Base-by-base conservation (phyloP, 2,888 invertebrate species). In the Heliconius sara region DNA sequence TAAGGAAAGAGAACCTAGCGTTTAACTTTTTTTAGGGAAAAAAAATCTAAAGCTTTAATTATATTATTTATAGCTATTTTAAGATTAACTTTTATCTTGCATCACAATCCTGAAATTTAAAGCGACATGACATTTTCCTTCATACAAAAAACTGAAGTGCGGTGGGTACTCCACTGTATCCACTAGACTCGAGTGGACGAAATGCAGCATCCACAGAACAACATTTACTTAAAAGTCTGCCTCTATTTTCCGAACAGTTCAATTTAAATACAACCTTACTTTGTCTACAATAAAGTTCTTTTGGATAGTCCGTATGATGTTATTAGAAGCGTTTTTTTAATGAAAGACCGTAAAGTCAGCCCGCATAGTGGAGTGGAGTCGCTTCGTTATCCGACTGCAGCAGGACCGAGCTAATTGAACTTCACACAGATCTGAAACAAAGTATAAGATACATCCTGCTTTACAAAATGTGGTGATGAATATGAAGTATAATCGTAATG, bases 351-450 rank as follows among this genome's bases (percentile, higher is more conserved):
- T 47, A 80, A 81, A 78, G 81, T 79, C 82, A 77, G 80, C 81
- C 84, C 84, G 83, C 83, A 83, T 83, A 82, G 60, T 73, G 74
- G 83, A 85, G 85, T 84, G 83, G 81, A 80, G 81, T 70, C 81
- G 84, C 84, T 85, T 85, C 85, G 85, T 85, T 85, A 85, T 83
- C 82, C 84, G 80, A 81, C 81, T 84, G 80, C 83, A 83, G 82
- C 81, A 83, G 83, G 82, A 83, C 83, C 80, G 81, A 79, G 82
- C 78, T 78, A 78, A 78, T 78, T 78, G 74, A 73, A 78, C 78
- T 75, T 79, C 79, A 79, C 76, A 66, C 66, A 76, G 52, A 71
- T 39, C 39, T 52, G 47, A 65, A 79, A 79, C 76, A 70, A 66
- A 57, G 65, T 77, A 39, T 67, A 66, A 67, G 13, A 67, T 27